Evolutionary conservation across 2,888 invertebrate species (phyloP).

Genomic region (Coleophora deauratella): DNA sequence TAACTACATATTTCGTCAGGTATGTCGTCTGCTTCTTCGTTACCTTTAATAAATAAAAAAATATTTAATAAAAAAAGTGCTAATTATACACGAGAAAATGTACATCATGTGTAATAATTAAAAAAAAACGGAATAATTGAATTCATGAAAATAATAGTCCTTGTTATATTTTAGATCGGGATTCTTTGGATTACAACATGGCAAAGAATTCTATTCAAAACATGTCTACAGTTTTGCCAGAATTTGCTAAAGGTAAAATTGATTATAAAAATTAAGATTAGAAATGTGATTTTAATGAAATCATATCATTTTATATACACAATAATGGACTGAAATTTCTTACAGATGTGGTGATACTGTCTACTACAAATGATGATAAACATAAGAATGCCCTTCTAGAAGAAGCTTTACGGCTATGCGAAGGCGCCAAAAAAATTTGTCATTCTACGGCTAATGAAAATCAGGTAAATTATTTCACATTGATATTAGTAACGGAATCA

Average conservation of each 20-base stretch:
- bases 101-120: too few relatives aligned
- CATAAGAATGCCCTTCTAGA: conserved; percentile 27
- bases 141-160: neutral
- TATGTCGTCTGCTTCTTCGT: too few relatives aligned
- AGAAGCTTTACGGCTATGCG: conserved; percentile 31
- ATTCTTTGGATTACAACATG: conserved; percentile 31
- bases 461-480: conserved; percentile 25
- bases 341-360: conserved; percentile 32
- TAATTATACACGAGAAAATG: too few relatives aligned
- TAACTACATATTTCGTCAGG: too few relatives aligned
- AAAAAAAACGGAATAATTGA: too few relatives aligned
- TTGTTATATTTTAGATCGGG: conserved; percentile 30
- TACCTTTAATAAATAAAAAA: too few relatives aligned
- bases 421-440: conserved; percentile 27
- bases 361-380: conserved; percentile 23
- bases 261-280: too few relatives aligned
- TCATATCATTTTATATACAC: too few relatives aligned
- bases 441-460: conserved; percentile 29
- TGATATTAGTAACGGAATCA: neutral
- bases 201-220: conserved; percentile 28
- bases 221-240: conserved; percentile 28
- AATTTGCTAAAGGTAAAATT: conserved; percentile 33
- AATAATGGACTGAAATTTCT: neutral
- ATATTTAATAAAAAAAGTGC: too few relatives aligned
- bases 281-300: too few relatives aligned